A percentile compares a stretch with the other conserved stretches of the same genome.
Evolutionary conservation across 2,888 invertebrate genomes (phyloP).

Genomic region (Plusia festucae): DNA sequence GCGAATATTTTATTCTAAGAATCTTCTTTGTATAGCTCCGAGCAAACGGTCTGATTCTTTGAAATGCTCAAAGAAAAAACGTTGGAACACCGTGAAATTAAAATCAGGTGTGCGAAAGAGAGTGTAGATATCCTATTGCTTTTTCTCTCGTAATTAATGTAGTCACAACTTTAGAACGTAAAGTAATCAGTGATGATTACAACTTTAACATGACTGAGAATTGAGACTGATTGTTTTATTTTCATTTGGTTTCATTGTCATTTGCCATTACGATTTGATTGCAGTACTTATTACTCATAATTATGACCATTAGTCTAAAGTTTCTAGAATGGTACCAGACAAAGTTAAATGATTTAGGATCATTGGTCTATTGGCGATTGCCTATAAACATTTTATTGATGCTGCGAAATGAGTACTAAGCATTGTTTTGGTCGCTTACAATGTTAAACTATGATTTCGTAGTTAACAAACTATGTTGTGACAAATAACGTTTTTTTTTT

Average conservation of each 20-base stretch:
- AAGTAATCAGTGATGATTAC: conserved; percentile 43
- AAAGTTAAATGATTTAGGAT: conserved; percentile 4
- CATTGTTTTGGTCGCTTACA: background rate
- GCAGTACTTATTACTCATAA: background rate
- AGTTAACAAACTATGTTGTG: no score
- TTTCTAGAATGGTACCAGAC: background rate
- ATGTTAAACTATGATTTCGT: no score
- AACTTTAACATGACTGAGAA: conserved; percentile 24
- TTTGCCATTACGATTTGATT: conserved; percentile 5
- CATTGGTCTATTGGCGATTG: conserved; percentile 3
- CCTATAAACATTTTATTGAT: conserved; percentile 4
- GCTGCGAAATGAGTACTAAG: background rate
- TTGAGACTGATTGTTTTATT: conserved; percentile 45
- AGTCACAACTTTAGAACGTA: conserved; percentile 28
- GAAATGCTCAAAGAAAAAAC: conserved; percentile 48
- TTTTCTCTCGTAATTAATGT: conserved; percentile 43
- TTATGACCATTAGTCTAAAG: background rate
- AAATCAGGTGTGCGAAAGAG: conserved; percentile 46
- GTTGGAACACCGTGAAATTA: conserved; percentile 51
- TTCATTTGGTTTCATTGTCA: conserved; percentile 39
- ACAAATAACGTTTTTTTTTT: no score
- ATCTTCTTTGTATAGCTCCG: conserved; percentile 46
- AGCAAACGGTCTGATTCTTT: conserved; percentile 49
- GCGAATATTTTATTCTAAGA: conserved; percentile 53
- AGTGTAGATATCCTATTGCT: conserved; percentile 21